These are phyloP conservation scores for Neodontobutis hainanensis DNA, from an alignment of 2,113 vertebrate species.

Conservation along the genomic window DNA sequence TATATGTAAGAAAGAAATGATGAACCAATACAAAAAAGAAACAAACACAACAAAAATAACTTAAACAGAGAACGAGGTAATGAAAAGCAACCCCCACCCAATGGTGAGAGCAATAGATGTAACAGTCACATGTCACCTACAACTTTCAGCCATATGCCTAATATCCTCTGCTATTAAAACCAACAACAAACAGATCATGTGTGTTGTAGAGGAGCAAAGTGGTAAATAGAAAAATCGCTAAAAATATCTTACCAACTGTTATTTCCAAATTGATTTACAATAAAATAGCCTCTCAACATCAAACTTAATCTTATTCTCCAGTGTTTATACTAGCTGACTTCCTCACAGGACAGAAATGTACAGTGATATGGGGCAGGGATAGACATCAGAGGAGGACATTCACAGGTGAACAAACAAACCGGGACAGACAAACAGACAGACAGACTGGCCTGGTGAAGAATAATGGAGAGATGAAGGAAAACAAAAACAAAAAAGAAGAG, in stretches of 20 bases:
- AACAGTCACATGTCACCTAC: slow-evolving; percentile 67
- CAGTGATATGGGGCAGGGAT: slow-evolving; percentile 54
- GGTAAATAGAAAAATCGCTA: slow-evolving; percentile 43
- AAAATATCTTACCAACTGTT: slow-evolving; percentile 34
- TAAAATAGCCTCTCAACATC: slow-evolving; percentile 37
- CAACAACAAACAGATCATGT: slow-evolving; percentile 42
- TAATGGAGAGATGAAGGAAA: slow-evolving; percentile 55
- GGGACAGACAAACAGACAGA: slow-evolving; percentile 52
- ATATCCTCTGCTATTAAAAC: slow-evolving; percentile 38
- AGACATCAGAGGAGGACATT: slow-evolving; percentile 44
- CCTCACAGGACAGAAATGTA: slow-evolving; percentile 53
- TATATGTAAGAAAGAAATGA: slow-evolving; percentile 80
- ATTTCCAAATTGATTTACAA: slow-evolving; percentile 28
- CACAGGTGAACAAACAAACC: slow-evolving; percentile 56
- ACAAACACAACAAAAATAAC: slow-evolving; percentile 42
- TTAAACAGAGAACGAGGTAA: slow-evolving; percentile 66
- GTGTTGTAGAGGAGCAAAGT: slow-evolving; percentile 50
- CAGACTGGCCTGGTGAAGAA: slow-evolving; percentile 58
- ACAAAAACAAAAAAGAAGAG: slow-evolving; percentile 39
- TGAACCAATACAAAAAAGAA: slow-evolving; percentile 56
- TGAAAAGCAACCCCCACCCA: slow-evolving; percentile 74
- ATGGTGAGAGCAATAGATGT: slow-evolving; percentile 68
- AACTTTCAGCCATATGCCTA: slow-evolving; percentile 57
- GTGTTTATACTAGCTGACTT: slow-evolving; percentile 32
- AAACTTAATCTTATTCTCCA: slow-evolving; percentile 24